These are phyloP conservation scores for Ommatoiulus sabulosus DNA, from an alignment of 2,888 invertebrate species.

Conservation along the genomic window DNA sequence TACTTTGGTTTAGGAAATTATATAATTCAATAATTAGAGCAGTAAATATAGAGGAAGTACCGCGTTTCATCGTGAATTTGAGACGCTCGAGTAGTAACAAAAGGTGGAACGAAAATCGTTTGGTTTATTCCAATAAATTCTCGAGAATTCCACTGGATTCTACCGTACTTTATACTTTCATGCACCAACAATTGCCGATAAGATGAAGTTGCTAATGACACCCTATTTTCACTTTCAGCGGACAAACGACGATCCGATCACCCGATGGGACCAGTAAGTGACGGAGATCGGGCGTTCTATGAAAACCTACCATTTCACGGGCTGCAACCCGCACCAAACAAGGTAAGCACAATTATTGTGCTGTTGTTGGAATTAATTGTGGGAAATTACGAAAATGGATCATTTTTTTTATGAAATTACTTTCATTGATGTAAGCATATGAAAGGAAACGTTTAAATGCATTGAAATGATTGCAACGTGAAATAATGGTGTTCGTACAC, in stretches of 20 bases:
- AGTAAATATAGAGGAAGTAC: too few species aligned
- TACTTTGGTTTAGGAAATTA: too few species aligned
- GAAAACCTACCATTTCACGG: conserved; percentile 96
- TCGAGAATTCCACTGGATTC: neutral
- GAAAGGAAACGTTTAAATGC: too few species aligned
- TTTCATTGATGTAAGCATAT: too few species aligned
- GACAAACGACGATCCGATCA: conserved; percentile 54
- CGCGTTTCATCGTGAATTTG: too few species aligned
- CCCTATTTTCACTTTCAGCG: conserved; percentile 15
- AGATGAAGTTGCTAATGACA: neutral
- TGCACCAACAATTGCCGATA: neutral
- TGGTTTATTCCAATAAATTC: neutral
- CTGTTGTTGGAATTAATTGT: too few species aligned
- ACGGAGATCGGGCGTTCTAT: conserved; percentile 86
- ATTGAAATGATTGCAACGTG: too few species aligned
- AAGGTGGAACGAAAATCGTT: neutral
- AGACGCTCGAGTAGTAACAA: too few species aligned
- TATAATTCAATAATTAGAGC: too few species aligned
- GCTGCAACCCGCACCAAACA: conserved; percentile 91
- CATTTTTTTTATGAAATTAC: too few species aligned
- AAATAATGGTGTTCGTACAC: too few species aligned
- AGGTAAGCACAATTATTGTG: conserved; percentile 74
- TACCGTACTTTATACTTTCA: neutral
- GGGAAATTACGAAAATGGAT: too few species aligned
- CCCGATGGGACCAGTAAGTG: conserved; percentile 67